Base-by-base conservation (phyloP, 2,797 vertebrate genomes). In the Diplodus puntazzo region DNA sequence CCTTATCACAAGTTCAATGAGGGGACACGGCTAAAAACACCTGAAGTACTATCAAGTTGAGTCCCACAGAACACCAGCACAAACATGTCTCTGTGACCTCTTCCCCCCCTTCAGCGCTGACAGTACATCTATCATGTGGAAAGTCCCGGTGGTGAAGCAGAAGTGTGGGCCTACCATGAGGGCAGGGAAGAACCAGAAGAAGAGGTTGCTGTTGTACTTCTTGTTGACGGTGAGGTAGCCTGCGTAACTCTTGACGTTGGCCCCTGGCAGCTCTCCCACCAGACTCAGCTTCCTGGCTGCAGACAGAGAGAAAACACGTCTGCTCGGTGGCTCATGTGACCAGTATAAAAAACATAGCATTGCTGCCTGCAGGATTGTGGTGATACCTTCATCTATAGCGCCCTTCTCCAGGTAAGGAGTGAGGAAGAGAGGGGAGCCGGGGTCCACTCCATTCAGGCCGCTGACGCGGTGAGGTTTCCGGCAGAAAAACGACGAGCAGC, bases 161-260 rank as follows among this genome's bases (percentile, higher is more conserved):
- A 70, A 17, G 45, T 14, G 1, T 4, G 8, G 18, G 4, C 80
- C n/a, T 76, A 91, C 86, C 94, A 92, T 94, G 87, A 94, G 90
- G 20, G 96, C 96, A 2, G 96, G 96, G 72, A 97, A 95, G 88
- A 97, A 97, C 96, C 96, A 98, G 81, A 97, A 97, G 92, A 97
- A 97, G 60, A 98, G 94, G 89, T 96, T 97, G 90, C 95, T 97
- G 92, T 96, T 97, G 94, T 94, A 96, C 46, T 90, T 95, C 76
- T 96, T 95, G 89, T 96, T 97, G 85, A 96, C 93, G 0, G 96
- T 97, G 63, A 97, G 78, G 83, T 97, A 98, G 11, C 96, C 90
- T 0, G 96, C 88, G 45, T 95, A 96, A 78, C 95, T 96, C 87
- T 96, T 95, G 61, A 95, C 84, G 11, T 93, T 94, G 67, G 90